Evolutionary conservation across 1,140 invertebrate genomes (phyloP), one percentile per base, ranked within the genome.

Genomic region (Caenorhabditis inopinata): DNA sequence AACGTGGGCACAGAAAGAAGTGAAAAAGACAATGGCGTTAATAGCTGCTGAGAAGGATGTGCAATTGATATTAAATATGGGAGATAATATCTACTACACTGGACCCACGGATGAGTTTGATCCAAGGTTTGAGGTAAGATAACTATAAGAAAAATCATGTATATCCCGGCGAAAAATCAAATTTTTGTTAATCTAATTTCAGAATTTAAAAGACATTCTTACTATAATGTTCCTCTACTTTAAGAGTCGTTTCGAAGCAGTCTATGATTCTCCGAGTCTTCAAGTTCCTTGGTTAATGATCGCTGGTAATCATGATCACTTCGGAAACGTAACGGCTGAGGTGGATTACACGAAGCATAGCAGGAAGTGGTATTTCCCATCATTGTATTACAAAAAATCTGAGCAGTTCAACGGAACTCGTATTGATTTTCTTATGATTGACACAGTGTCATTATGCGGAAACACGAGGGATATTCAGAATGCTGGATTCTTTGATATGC

Each of bases 291-390:
- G 89, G 0, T 91, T 90, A 89, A 82, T 90, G 0, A 86, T 91
- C 0, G 90, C 89, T 68, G 90, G 90, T 16, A 91, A 91, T 85
- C 90, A 91, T 85, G 90, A 91, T 79, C 90, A 91, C 81, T 85
- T 89, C 76, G 90, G 89, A 38, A 90, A 90, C 83, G 85, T 90
- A 0, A 82, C 83, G 3, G 90, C 89, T 9, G 88, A 90, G 82
- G 84, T 90, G 46, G 82, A 78, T 16, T 89, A 90, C 79, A 87
- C 90, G 16, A 85, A 89, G 23, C 76, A 53, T 18, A 90, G 89
- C 25, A 85, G 86, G 21, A 83, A 89, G 83, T 91, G 91, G 90
- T 84, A 88, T 21, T 90, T 89, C 68, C 90, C 90, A 7, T 81
- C 89, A 79, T 89, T 87, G 27, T 90, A 90, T 84, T 91, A 90